Percentiles rank a stretch among this genome's conserved stretches.
Conservation (phyloP, 2,888 invertebrate genomes). For the Calliopum simillimum region DNA sequence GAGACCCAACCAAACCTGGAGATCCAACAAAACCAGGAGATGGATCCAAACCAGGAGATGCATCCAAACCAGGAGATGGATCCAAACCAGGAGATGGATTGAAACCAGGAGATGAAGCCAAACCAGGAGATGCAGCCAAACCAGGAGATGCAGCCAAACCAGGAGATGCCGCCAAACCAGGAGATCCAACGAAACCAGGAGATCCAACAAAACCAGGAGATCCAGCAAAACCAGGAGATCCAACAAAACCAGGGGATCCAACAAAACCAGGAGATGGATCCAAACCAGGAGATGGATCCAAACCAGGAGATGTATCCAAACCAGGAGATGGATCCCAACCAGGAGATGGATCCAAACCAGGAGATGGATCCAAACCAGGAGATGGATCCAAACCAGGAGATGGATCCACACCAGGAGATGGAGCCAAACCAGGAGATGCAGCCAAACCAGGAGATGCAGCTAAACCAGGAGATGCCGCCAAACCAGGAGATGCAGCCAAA, state of each 20-base stretch:
- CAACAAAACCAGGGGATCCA: no score
- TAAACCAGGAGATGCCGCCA: not conserved
- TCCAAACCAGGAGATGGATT: no score
- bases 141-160: not conserved
- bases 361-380: not conserved
- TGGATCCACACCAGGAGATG: not conserved
- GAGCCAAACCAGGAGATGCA: not conserved
- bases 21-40: not conserved
- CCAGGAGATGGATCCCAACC: conserved; percentile 2
- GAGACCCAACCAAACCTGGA: not conserved
- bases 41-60: conserved; percentile 22
- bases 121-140: not conserved
- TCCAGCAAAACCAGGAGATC: not conserved
- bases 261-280: not conserved
- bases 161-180: not conserved
- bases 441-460: not conserved
- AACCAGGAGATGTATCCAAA: not conserved
- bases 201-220: no score
- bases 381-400: not conserved
- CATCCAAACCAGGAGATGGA: conserved; percentile 37
- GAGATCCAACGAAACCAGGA: not conserved
- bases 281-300: not conserved
- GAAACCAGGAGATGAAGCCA: not conserved
- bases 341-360: not conserved
- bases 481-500: conserved; percentile 6